A percentile compares a stretch with the other conserved stretches of the same genome.
These are phyloP conservation scores for Phenganax marumi DNA, from an alignment of 92 coral and sea anemone genomes.

Conservation along the genomic window DNA sequence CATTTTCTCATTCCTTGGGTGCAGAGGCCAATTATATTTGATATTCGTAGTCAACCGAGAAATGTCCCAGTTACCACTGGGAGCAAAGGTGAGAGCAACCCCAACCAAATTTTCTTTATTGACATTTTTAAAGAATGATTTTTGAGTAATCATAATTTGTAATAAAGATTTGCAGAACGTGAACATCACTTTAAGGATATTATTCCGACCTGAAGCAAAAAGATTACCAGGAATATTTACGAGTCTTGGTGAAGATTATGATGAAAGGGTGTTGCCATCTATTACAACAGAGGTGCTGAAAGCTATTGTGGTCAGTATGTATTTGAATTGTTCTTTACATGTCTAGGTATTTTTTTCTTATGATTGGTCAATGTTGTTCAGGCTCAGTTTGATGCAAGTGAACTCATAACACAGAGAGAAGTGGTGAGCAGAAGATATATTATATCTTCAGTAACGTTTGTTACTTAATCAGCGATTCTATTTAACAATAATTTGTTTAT, in stretches of 20 bases:
- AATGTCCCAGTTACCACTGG: constrained; percentile 97
- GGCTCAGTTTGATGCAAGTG: constrained; percentile 99
- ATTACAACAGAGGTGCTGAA: constrained; percentile 96
- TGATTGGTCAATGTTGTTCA: constrained; percentile 3
- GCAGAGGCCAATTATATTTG: constrained; percentile 94
- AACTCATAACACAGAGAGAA: constrained; percentile 98
- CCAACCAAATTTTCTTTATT: neutral
- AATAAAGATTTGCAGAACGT: constrained; percentile 88
- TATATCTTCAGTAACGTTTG: neutral
- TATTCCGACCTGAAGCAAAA: constrained; percentile 88
- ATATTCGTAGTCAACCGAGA: constrained; percentile 94
- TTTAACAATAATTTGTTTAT: neutral
- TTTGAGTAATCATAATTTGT: neutral
- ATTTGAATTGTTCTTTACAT: neutral
- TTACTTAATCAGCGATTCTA: neutral
- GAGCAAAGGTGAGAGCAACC: constrained; percentile 75
- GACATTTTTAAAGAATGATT: neutral
- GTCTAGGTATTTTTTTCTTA: neutral
- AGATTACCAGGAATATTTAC: constrained; percentile 88
- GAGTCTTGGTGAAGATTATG: constrained; percentile 99
- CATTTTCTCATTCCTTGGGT: constrained; percentile 98
- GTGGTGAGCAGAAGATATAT: constrained; percentile 60
- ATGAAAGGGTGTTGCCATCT: constrained; percentile 94
- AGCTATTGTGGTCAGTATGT: constrained; percentile 87
- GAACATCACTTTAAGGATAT: constrained; percentile 91